phyloP scores from a whole-genome alignment of 2,797 vertebrate genomes.

The Dryobates pubescens region DNA sequence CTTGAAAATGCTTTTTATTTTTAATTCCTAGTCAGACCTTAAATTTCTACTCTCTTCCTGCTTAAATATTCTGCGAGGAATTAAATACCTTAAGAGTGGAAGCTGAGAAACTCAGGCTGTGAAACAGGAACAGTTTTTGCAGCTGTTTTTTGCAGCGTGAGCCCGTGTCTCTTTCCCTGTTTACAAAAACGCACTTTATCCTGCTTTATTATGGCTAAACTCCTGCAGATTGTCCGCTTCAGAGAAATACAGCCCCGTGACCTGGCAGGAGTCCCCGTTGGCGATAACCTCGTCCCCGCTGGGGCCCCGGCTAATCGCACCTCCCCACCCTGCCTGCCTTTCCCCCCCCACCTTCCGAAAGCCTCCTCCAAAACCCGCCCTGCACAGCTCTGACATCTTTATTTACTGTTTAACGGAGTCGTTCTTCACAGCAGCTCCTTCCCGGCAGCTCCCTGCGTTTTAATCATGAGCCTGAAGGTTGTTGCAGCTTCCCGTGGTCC shows the following conservation, averaged over 20 bases:
- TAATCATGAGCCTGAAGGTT: neutral
- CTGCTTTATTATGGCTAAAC: slow-evolving; percentile 28
- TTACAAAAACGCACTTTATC: neutral
- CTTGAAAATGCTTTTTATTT: neutral
- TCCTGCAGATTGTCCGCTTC: slow-evolving; percentile 15
- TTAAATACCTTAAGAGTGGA: neutral
- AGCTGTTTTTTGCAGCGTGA: neutral
- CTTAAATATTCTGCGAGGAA: neutral
- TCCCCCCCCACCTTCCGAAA: neutral
- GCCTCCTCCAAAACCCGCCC: neutral
- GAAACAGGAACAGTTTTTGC: fast-evolving
- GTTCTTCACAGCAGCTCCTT: neutral
- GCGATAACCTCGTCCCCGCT: neutral
- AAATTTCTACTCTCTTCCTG: neutral
- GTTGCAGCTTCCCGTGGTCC: neutral
- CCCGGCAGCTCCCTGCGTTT: neutral
- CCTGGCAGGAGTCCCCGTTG: neutral
- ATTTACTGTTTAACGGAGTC: neutral
- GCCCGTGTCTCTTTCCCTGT: neutral
- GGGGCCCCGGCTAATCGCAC: neutral
- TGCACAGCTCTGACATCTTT: neutral
- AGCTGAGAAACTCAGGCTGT: neutral
- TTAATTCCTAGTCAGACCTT: neutral
- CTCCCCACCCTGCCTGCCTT: neutral
- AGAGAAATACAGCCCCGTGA: neutral